Evolutionary conservation across 2,888 invertebrate genomes (phyloP), one percentile per base, ranked within the genome.

Genomic region (Drosophila quinaria): DNA sequence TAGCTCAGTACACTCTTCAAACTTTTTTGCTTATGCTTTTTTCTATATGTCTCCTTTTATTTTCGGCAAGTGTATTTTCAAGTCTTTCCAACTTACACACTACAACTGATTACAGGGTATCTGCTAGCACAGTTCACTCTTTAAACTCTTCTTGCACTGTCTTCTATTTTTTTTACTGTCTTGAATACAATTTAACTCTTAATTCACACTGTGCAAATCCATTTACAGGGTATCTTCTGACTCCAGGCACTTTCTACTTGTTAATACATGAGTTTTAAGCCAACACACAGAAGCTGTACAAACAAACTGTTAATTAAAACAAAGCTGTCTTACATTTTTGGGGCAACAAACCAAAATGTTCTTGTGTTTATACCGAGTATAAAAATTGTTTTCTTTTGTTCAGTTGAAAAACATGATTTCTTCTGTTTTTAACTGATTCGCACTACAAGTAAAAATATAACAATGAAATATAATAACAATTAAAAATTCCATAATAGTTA

Each of bases 241-340:
- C 25, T 9, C n/a, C 9, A 3, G 15, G 15, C 13, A 11, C 3
- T 39, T 13, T 39, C n/a, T 39, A 59, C 59, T 59, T 59, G 59
- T 59, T 64, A 59, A 15, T 49, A 50, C 37, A 58, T 42, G 17
- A 35, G 35, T 42, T 50, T 50, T 17, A 49, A 49, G 42, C 35
- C 22, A 33, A 29, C n/a, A 31, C 29, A 17, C 19, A 29, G 51
- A 55, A 46, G 37, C 55, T 49, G 46, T 22, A 15, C 11, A 70
- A 76, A 60, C 65, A 71, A 39, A 66, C 46, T 62, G 58, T 72
- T 77, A 74, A 74, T 72, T 72, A 62, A 77, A 67, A 61, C 35
- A 55, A 50, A 52, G 41, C 25, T 44, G 39, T 50, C 37, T 52
- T 37, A 46, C 58, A 58, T 59, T 64, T 70, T 17, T 15, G 9